Percentiles rank a stretch among this genome's conserved stretches.
Conservation (phyloP, 2,797 vertebrate genomes). For the Lophius americanus region DNA sequence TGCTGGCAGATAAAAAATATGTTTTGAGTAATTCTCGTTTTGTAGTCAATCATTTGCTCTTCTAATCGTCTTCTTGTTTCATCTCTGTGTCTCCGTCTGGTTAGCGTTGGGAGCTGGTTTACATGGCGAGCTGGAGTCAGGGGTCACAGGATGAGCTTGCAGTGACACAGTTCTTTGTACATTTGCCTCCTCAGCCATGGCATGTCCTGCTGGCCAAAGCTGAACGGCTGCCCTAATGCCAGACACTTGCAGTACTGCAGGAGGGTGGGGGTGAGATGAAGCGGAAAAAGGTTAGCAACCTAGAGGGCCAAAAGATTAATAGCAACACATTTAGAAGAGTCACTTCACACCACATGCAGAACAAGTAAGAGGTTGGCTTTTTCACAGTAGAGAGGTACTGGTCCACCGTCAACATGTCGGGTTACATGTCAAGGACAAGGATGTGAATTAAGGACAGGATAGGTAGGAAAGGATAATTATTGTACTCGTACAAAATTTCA, state of each 20-base stretch:
- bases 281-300: not conserved
- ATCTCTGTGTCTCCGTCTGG: conserved; percentile 43
- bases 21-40: conserved; percentile 32
- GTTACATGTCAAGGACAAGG: too few species aligned
- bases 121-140: conserved; percentile 9
- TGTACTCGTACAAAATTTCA: too few species aligned
- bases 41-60: conserved; percentile 47
- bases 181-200: conserved; percentile 92
- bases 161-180: conserved; percentile 98
- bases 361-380: not conserved
- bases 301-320: not conserved
- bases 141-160: conserved; percentile 91
- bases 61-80: conserved; percentile 32
- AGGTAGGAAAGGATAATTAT: too few species aligned
- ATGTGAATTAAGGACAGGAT: too few species aligned
- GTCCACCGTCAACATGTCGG: too few species aligned
- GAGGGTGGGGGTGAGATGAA: not conserved
- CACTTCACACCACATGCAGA: not conserved
- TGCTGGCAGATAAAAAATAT: conserved; percentile 43
- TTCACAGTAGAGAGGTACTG: too few species aligned
- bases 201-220: conserved; percentile 95
- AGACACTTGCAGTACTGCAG: conserved; percentile 94
- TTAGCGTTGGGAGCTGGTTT: conserved; percentile 19
- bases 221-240: conserved; percentile 89
- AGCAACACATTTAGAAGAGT: not conserved